Percentiles rank a stretch among this genome's conserved stretches.
phyloP scores from a whole-genome alignment of 2,113 vertebrate species.

The Malurus alboscapulatus region DNA sequence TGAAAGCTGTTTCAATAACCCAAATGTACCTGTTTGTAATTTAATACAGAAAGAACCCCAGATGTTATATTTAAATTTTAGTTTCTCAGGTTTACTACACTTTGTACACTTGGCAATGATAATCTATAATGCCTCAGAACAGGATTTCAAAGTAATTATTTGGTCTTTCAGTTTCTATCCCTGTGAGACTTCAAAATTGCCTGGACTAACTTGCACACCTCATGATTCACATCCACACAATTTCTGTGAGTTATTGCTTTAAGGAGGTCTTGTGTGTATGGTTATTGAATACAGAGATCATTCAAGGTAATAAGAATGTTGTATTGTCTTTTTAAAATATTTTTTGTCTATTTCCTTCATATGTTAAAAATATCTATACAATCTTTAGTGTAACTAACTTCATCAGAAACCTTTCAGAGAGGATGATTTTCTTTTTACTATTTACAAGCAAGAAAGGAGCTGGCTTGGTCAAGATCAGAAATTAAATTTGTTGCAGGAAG shows the following conservation, averaged over 20 bases:
- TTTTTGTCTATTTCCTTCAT: not conserved
- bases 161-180: not conserved
- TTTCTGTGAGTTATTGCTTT: not conserved
- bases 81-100: not conserved
- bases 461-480: not conserved
- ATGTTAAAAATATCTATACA: not conserved
- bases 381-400: not conserved
- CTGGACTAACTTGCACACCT: not conserved
- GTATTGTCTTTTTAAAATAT: not conserved
- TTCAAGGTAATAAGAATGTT: not conserved
- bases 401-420: not conserved
- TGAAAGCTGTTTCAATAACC: not conserved
- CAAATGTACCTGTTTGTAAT: not conserved
- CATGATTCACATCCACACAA: not conserved
- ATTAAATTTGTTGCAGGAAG: not conserved
- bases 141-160: not conserved
- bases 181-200: not conserved
- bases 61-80: not conserved
- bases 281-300: not conserved
- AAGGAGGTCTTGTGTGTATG: not conserved
- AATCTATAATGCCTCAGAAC: not conserved
- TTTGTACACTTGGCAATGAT: not conserved
- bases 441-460: not conserved
- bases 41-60: accelerated
- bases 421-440: not conserved